Conservation (phyloP, 2,797 vertebrate species). For the Lerista edwardsae region DNA sequence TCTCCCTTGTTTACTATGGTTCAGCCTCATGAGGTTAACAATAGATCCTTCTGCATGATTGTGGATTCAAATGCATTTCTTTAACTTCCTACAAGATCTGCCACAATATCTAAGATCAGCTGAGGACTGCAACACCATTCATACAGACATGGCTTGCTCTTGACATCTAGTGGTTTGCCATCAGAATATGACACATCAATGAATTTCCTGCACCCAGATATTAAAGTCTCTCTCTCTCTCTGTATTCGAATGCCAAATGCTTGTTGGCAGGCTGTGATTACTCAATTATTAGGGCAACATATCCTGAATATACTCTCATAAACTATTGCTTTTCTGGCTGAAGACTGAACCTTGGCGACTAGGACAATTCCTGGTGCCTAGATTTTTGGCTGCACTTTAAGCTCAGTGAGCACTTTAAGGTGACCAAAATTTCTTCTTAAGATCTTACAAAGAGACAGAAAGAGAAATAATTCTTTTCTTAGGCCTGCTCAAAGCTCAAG, state of each 20-base stretch:
- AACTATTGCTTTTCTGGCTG: background rate
- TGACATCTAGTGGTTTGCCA: background rate
- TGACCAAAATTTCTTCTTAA: background rate
- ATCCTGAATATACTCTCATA: background rate
- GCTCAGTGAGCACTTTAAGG: background rate
- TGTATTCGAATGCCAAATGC: background rate
- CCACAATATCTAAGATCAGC: background rate
- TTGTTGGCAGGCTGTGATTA: background rate
- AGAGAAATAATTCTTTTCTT: background rate
- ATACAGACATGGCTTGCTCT: background rate
- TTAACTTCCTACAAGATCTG: background rate
- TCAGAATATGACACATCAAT: fast-evolving
- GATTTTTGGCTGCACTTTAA: background rate
- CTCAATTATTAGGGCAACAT: background rate
- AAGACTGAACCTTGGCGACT: background rate
- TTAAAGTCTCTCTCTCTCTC: background rate
- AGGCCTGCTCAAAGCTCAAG: background rate
- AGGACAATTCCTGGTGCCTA: background rate
- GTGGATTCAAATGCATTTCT: background rate
- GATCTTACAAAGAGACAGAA: background rate
- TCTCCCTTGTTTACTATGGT: background rate
- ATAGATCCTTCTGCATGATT: background rate
- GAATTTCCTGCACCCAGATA: background rate
- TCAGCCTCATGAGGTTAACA: background rate
- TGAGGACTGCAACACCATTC: background rate